Percentiles rank a stretch among this genome's conserved stretches.
Evolutionary conservation across 2,888 invertebrate genomes (phyloP).

Genomic region (Drosophila quinaria): DNA sequence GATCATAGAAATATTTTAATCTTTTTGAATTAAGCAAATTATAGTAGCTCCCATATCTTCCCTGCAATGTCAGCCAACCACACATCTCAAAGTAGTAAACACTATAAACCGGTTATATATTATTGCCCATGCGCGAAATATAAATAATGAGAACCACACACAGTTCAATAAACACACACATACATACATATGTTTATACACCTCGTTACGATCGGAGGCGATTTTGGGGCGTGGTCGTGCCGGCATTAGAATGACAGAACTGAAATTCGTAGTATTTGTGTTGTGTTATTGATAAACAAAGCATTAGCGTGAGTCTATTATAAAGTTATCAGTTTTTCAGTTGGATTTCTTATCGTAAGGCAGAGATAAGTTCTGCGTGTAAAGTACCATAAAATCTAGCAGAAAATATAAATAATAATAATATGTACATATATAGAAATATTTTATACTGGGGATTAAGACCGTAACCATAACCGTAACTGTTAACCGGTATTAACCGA

Average conservation of each 20-base stretch:
- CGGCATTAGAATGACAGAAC: conserved; percentile 54
- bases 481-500: too few relatives aligned
- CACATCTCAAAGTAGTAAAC: conserved; percentile 55
- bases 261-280: conserved; percentile 38
- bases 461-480: too few relatives aligned
- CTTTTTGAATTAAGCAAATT: background rate
- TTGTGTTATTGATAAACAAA: conserved; percentile 62
- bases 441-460: too few relatives aligned
- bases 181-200: conserved; percentile 1
- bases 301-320: conserved; percentile 12
- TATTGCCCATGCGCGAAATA: conserved; percentile 46
- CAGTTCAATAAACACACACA: conserved; percentile 6
- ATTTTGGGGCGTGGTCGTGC: conserved; percentile 24
- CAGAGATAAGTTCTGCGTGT: conserved; percentile 16
- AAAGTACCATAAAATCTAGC: background rate
- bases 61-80: conserved; percentile 28
- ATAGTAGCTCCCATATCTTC: conserved; percentile 11
- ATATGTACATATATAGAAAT: too few relatives aligned
- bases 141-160: conserved; percentile 47
- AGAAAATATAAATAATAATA: too few relatives aligned
- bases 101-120: conserved; percentile 64
- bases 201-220: conserved; percentile 7
- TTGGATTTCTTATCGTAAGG: conserved; percentile 27
- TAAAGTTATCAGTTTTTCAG: background rate
- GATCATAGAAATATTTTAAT: background rate